phyloP scores from a whole-genome alignment of 1,140 invertebrate species.

The Drosophila lacertosa region DNA sequence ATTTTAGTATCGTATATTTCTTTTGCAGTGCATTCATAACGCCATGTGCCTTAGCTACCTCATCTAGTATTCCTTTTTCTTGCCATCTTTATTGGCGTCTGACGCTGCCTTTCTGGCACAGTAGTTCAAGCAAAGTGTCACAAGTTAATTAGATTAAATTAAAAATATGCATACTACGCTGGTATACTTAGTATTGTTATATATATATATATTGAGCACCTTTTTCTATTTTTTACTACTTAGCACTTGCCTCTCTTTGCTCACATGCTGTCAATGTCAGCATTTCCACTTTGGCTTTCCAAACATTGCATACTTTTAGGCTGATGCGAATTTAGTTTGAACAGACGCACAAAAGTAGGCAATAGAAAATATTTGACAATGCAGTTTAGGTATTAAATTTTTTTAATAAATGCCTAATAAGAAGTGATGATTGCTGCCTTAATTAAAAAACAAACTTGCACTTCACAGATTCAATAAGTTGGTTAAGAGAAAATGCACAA shows the following conservation, averaged over 20 bases:
- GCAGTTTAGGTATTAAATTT: too few species aligned
- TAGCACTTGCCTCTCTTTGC: conserved; percentile 6
- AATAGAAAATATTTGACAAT: too few species aligned
- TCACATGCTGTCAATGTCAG: conserved; percentile 67
- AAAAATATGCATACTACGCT: conserved; percentile 46
- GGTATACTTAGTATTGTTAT: conserved; percentile 31
- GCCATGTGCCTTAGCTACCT: neutral
- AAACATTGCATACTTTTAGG: conserved; percentile 67
- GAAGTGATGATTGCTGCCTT: conserved; percentile 42
- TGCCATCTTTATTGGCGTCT: neutral
- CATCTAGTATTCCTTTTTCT: neutral
- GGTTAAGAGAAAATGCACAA: conserved; percentile 31
- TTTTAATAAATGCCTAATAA: conserved; percentile 1
- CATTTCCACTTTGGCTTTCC: neutral
- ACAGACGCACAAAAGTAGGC: conserved; percentile 62
- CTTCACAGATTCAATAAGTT: conserved; percentile 73
- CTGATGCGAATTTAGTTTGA: conserved; percentile 4
- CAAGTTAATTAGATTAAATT: conserved; percentile 79
- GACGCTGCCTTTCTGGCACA: conserved; percentile 64
- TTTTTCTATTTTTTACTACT: conserved; percentile 38
- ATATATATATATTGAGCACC: conserved; percentile 11
- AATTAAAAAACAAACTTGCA: conserved; percentile 67
- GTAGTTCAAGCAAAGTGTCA: conserved; percentile 79
- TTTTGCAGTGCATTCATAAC: neutral
- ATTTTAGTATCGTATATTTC: neutral